Base-by-base conservation (phyloP, 1,140 invertebrate genomes). In the Micrasema minimum region DNA sequence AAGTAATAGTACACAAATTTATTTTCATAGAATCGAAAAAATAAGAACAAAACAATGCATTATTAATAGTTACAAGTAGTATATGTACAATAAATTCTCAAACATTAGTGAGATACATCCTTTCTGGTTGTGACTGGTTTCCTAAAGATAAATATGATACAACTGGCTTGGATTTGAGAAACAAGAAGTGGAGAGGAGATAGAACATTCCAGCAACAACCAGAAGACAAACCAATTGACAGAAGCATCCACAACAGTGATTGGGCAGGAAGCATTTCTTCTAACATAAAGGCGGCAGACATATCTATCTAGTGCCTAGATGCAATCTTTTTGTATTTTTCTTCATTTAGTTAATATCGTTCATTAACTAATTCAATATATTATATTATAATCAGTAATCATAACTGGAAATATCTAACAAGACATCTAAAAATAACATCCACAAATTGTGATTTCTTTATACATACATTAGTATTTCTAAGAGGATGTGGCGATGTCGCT, bases 391-490 rank as follows among this genome's bases (percentile, higher is more conserved):
- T 62, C 65, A 61, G 64, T 72, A 72, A 67, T 67, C 65, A 67
- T 72, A 72, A 72, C 70, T 72, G 64, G 70, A 67, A 72, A 67
- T 72, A 72, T 72, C 70, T 72, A 72, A 72, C 70, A 72, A 67
- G 70, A 72, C 70, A 72, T 72, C 70, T 72, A 72, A 72, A 72
- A 72, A 72, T 72, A 72, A 72, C 70, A 72, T 35, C 70, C 70
- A 72, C 55, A 50, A 67, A 67, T 67, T 72, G 70, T 72, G 70
- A 72, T 72, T 66, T 61, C 31, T 50, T 35, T 50, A 35, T 66
- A 62, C 59, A 62, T 62, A 6, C 59, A 62, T 62, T 23, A 26
- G 22, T 66, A 66, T 14, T 51, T 51, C 69, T 71, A 71, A 64
- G 38, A 46, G 48, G 46, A 65, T 64, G 69, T 71, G 69, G 38